Base-by-base conservation (phyloP, 2,797 vertebrate species). In the Fistularia commersonii region DNA sequence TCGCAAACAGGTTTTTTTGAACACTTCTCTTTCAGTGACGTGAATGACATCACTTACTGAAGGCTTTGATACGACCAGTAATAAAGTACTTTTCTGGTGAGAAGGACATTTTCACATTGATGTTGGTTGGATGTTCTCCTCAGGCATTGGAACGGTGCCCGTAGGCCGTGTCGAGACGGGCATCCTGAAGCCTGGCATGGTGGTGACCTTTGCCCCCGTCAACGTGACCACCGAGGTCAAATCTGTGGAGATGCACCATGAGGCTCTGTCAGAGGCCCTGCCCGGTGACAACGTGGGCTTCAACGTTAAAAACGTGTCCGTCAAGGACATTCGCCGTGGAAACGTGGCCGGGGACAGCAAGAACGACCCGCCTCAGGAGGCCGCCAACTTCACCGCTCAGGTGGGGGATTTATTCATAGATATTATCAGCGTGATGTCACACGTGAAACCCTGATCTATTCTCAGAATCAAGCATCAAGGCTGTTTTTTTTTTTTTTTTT, bases 171-270 rank as follows among this genome's bases (percentile, higher is more conserved):
- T 91, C 54, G 90, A 93, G 57, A 94, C 90, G 0, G 89, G 90
- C 5, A 38, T 88, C 40, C 72, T 91, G 0, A 91, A 90, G 70
- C 80, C 90, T 2, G 90, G 89, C 41, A 86, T 90, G 86, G 87
- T 92, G 56, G 91, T 92, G 69, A 91, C 90, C 8, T 92, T 92
- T 60, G 90, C 90, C 32, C 91, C 91, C 0, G 89, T 89, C 51
- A 92, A 91, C 14, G 82, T 91, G 41, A 91, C 90, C 6, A 92
- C 91, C 10, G 90, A 92, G 69, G 89, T 92, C 31, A 92, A 92
- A 65, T 91, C 89, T 37, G 92, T 93, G 55, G 91, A 93, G 77
- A 93, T 93, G 92, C 91, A 93, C 64, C 90, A 92, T 0, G 89
- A 93, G 59, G 87, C 90, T 0, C 74, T 93, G 68, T 77, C 64